Conservation (phyloP, 1,140 invertebrate genomes). For the Magallana gigas region DNA sequence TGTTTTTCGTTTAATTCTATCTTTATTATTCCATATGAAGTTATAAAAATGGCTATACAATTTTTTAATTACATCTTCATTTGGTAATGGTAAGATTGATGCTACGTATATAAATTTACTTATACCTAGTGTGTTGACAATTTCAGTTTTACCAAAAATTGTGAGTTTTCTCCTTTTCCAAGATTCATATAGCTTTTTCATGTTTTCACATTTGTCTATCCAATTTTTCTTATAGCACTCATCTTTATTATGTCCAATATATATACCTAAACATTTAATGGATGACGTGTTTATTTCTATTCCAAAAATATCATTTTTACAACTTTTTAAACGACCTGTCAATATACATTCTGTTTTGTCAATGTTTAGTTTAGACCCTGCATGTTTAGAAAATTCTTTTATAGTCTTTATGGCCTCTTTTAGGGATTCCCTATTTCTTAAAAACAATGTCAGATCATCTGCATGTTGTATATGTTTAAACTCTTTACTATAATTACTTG, state of each 20-base stretch:
- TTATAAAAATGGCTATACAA: too few species aligned
- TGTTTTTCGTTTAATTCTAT: too few species aligned
- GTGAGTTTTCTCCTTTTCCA: slow-evolving; percentile 29
- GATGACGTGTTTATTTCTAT: background rate
- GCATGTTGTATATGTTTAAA: background rate
- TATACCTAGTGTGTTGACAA: too few species aligned
- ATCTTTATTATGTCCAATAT: background rate
- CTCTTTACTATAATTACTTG: background rate
- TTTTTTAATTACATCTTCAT: too few species aligned
- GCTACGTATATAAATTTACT: background rate
- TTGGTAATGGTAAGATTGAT: too few species aligned
- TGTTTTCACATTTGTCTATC: background rate
- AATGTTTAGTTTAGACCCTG: background rate
- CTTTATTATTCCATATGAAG: too few species aligned
- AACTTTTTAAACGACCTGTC: background rate
- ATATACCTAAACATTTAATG: background rate
- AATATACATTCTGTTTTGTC: background rate
- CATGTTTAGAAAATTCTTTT: background rate
- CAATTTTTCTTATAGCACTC: background rate
- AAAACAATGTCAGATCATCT: background rate
- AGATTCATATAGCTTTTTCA: background rate
- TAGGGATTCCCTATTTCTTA: background rate
- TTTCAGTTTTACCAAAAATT: slow-evolving; percentile 31
- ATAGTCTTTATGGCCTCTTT: background rate
- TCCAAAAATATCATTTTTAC: background rate